Evolutionary conservation across 2,113 vertebrate species (phyloP), one percentile per base, ranked within the genome.

Genomic region (Pheucticus melanocephalus): DNA sequence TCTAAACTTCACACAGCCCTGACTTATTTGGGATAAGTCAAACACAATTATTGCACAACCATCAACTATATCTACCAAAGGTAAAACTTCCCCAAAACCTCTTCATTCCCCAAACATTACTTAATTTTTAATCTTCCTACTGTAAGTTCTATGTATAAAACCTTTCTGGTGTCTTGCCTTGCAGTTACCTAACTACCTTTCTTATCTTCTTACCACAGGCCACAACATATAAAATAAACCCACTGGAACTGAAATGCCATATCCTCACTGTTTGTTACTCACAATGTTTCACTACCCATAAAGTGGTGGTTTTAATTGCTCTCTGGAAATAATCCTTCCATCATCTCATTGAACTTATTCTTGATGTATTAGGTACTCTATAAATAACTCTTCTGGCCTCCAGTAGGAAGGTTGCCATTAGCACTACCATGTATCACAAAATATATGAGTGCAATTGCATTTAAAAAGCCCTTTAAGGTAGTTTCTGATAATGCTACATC

Each of bases 321-420:
- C 97, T 97, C 94, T 97, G 95, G 90, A 97, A 97, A 94, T 96
- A 97, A 97, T 96, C 90, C 90, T 89, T 77, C 94, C 79, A 94
- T 82, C 93, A 95, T 96, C 96, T 95, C 96, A 95, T 70, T 94
- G 94, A 96, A 79, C 59, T 59, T 72, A 82, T 54, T 96, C 94
- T 94, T 96, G 91, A 96, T 90, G 88, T 91, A 91, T 95, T 97
- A 96, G 96, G 88, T 91, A 92, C 86, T 96, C 88, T 86, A 95
- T 82, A 97, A 97, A 97, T 91, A 97, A 95, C 78, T 91, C 88
- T 81, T 83, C 44, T 95, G 94, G 70, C 93, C 96, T 97, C 78
- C 64, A 85, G 86, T 90, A 95, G 86, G 68, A 72, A 50, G 54
- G 76, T 1, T 84, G 84, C 91, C 71, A 73, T 97, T 94, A 94